Percentiles rank a stretch among this genome's conserved stretches.
These are phyloP conservation scores for Drosophila bipectinata DNA, from an alignment of 1,140 invertebrate species.

Conservation along the genomic window DNA sequence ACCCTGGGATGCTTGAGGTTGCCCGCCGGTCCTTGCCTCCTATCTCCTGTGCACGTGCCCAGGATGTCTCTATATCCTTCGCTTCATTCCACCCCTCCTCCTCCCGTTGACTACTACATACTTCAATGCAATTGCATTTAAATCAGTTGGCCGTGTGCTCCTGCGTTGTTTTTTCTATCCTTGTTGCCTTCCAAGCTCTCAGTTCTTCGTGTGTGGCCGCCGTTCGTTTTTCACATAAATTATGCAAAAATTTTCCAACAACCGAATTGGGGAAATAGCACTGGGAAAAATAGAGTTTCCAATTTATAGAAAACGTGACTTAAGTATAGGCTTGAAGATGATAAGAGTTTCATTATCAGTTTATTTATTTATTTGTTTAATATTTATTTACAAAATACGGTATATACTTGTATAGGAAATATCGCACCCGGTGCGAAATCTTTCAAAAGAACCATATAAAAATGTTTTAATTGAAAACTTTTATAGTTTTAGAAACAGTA, in stretches of 20 bases:
- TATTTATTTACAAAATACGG: too few relatives aligned
- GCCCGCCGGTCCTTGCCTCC: conserved; percentile 1
- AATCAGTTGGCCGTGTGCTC: conserved; percentile 64
- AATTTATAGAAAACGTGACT: background rate
- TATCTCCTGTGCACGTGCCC: conserved; percentile 31
- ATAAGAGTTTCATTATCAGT: background rate
- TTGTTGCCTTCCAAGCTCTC: conserved; percentile 3
- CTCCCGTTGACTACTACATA: conserved; percentile 47
- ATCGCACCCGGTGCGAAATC: too few relatives aligned
- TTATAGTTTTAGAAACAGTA: too few relatives aligned
- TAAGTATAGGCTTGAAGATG: background rate
- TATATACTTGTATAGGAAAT: too few relatives aligned
- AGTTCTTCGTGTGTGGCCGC: conserved; percentile 61
- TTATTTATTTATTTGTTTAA: too few relatives aligned
- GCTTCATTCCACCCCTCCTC: background rate
- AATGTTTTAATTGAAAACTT: too few relatives aligned
- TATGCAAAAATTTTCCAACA: conserved; percentile 77
- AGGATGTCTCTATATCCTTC: conserved; percentile 30
- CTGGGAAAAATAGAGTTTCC: background rate
- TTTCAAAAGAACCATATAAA: too few relatives aligned
- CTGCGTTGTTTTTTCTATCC: conserved; percentile 43
- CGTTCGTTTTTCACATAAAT: conserved; percentile 72
- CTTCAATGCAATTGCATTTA: conserved; percentile 77
- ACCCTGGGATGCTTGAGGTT: conserved; percentile 30
- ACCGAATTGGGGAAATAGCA: conserved; percentile 20